These are phyloP conservation scores for Campoplex capitator DNA, from an alignment of 2,888 invertebrate genomes.

Conservation along the genomic window DNA sequence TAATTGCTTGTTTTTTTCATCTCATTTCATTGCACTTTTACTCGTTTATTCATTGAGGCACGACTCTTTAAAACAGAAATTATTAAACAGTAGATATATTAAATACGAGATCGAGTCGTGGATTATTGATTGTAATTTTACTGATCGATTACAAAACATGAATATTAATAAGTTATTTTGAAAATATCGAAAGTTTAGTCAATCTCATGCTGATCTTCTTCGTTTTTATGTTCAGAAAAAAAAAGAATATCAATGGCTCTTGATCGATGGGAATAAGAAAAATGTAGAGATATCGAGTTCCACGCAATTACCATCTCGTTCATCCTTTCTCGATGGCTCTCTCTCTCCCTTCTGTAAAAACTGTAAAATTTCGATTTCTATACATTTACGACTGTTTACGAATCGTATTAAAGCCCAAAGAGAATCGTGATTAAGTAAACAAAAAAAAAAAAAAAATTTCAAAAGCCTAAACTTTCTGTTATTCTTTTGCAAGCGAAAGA, in stretches of 20 bases:
- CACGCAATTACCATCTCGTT: no score
- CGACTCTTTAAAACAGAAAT: neutral
- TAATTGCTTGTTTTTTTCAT: neutral
- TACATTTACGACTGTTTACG: no score
- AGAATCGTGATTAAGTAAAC: no score
- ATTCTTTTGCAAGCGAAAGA: neutral
- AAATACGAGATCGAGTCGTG: no score
- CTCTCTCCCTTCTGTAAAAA: no score
- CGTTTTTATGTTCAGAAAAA: no score
- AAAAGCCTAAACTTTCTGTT: neutral
- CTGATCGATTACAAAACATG: neutral
- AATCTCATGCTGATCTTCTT: no score
- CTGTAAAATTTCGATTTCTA: neutral
- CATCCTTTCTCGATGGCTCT: no score
- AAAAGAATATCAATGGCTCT: neutral
- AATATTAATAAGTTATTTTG: neutral
- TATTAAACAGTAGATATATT: neutral
- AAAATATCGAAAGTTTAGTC: no score
- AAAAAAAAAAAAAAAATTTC: neutral
- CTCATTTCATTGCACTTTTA: neutral
- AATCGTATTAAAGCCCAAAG: no score
- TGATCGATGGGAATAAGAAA: neutral
- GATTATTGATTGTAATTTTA: neutral
- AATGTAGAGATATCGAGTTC: conserved; percentile 40
- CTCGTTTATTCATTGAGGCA: neutral